Evolutionary conservation across 2,113 vertebrate species (phyloP).

Genomic region (Xyrauchen texanus): DNA sequence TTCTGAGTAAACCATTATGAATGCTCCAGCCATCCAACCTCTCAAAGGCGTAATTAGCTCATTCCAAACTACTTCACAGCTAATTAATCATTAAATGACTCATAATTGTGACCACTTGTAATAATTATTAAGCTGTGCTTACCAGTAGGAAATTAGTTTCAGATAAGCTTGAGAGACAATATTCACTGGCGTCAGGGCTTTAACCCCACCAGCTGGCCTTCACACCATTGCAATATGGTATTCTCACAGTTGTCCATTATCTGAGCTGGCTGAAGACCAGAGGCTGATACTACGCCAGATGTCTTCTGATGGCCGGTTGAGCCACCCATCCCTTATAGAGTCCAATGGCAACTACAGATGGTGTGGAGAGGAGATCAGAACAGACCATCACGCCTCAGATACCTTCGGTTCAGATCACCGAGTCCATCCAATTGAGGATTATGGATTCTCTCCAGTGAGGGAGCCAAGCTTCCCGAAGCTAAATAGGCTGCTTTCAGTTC

Average conservation of each 20-base stretch:
- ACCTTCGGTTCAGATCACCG: slow-evolving; percentile 51
- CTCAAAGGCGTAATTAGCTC: too few relatives aligned
- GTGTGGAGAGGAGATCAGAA: slow-evolving; percentile 40
- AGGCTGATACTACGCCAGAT: slow-evolving; percentile 58
- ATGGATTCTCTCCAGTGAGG: slow-evolving; percentile 54
- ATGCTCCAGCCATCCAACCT: too few relatives aligned
- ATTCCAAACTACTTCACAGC: too few relatives aligned
- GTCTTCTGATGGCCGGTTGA: neutral
- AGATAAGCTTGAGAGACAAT: slow-evolving; percentile 17
- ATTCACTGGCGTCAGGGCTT: slow-evolving; percentile 42
- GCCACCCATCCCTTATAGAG: neutral
- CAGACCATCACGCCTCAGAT: slow-evolving; percentile 54
- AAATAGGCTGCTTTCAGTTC: too few relatives aligned
- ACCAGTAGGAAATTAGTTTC: slow-evolving; percentile 31
- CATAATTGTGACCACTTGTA: neutral
- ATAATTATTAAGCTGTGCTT: neutral
- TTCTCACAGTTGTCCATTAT: slow-evolving; percentile 21
- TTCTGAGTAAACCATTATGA: neutral
- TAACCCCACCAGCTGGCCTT: slow-evolving; percentile 62
- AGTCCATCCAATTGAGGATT: slow-evolving; percentile 60
- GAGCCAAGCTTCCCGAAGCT: slow-evolving; percentile 37
- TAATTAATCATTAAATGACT: too few relatives aligned
- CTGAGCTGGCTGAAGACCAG: slow-evolving; percentile 51
- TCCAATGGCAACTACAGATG: slow-evolving; percentile 30
- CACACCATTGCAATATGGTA: slow-evolving; percentile 65